Evolutionary conservation across 2,797 vertebrate genomes (phyloP).

Genomic region (Pelochelys cantorii): DNA sequence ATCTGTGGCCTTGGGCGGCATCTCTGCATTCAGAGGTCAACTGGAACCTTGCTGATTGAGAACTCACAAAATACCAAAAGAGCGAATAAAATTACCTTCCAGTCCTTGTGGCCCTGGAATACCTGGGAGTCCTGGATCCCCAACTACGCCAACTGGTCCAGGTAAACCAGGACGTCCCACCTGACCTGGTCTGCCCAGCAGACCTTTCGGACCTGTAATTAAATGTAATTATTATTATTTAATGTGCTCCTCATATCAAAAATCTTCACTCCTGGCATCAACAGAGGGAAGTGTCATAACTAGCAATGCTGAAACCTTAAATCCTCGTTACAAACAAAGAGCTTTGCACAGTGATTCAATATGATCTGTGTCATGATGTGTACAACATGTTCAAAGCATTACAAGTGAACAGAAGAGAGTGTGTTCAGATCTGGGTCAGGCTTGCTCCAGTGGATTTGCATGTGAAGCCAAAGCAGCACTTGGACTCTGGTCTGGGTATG

Average conservation of each 20-base stretch:
- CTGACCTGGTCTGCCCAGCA: conserved; percentile 81
- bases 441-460: neutral
- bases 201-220: conserved; percentile 83
- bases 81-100: conserved; percentile 77
- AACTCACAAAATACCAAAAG: neutral
- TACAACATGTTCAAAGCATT: neutral
- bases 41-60: neutral
- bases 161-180: conserved; percentile 80
- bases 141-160: conserved; percentile 79
- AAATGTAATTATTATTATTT: neutral
- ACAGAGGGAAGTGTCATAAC: neutral
- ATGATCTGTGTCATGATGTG: neutral
- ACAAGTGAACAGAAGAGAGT: neutral
- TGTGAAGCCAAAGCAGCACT: neutral
- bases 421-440: neutral
- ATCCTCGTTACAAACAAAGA: neutral
- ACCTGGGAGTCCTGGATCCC: conserved; percentile 82
- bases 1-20: neutral
- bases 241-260: neutral
- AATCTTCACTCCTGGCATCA: neutral
- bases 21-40: neutral
- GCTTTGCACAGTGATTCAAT: neutral
- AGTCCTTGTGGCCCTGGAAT: conserved; percentile 80
- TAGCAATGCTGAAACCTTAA: neutral
- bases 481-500: neutral